Evolutionary conservation across 2,888 invertebrate genomes (phyloP), one percentile per base, ranked within the genome.

Genomic region (Aspidapion aeneum): DNA sequence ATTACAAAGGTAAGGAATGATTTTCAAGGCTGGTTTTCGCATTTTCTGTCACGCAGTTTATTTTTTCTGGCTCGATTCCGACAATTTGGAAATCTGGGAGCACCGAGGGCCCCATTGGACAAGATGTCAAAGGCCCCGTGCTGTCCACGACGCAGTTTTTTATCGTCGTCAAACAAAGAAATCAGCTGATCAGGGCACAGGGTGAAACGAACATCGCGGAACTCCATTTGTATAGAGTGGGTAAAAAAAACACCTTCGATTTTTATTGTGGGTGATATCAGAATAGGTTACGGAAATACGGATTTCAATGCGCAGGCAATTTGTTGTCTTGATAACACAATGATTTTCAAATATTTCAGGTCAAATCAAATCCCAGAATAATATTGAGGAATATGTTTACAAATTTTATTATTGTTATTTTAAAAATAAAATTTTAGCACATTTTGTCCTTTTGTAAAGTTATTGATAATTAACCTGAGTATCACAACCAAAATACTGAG

Each of bases 1-100:
- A 96, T 83, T 98, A 98, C 87, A 98, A 97, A 94, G 98, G 98
- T 97, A 87, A 84, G 72, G 66, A 68, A 69, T 66, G 69, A 59
- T 64, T n/a, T 63, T 68, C 62, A 61, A 68, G 62, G 64, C 59
- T 63, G 60, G 21, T 62, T 68, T 65, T 18, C 21, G 58, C 50
- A 55, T 21, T 61, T 63, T 61, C 56, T 59, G 57, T 61, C 58
- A 58, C 62, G 68, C 64, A 65, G 61, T 57, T 63, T 57, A 61
- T 61, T 70, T 68, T 62, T 68, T 65, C 51, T 59, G 67, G 67
- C 66, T 59, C 20, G 21, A 57, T 59, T 60, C 18, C 52, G 49
- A 59, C 57, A 60, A 62, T 52, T 54, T 20, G 48, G 57, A 17
- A 18, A 21, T 51, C n/a, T 54, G 5, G 54, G 20, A 61, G 57